Percentiles rank a stretch among this genome's conserved stretches.
Conservation (phyloP, 2,113 vertebrate genomes). For the Suricata suricatta region DNA sequence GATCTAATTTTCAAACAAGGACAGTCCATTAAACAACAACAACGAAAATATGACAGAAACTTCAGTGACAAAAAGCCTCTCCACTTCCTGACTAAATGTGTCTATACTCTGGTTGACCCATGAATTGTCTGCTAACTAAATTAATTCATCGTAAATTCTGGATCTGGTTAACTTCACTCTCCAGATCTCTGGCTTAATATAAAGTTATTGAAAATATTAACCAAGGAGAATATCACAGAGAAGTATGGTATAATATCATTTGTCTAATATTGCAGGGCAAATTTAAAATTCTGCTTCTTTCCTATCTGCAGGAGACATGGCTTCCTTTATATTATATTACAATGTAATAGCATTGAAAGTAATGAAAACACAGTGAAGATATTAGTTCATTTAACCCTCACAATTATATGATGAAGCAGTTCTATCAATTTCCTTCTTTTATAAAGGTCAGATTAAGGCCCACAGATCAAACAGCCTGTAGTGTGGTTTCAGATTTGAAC, state of each 20-base stretch:
- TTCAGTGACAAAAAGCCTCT: not conserved
- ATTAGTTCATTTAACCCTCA: not conserved
- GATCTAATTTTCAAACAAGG: constrained; percentile 46
- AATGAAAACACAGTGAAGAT: not conserved
- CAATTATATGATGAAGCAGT: not conserved
- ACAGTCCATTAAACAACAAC: not conserved
- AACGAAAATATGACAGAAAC: constrained; percentile 26
- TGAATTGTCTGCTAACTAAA: constrained; percentile 65
- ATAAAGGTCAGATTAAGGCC: not conserved
- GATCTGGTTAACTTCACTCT: constrained; percentile 76
- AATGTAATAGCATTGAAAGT: not conserved
- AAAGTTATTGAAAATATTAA: constrained; percentile 80
- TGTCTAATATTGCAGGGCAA: constrained; percentile 17
- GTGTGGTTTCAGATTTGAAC: not conserved
- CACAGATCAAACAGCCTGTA: not conserved
- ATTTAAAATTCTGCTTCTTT: not conserved
- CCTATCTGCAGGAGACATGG: not conserved
- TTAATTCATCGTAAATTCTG: constrained; percentile 78
- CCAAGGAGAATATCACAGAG: constrained; percentile 65
- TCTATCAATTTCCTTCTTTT: not conserved
- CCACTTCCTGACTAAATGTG: not conserved
- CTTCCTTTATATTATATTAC: too few relatives aligned
- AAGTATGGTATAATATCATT: constrained; percentile 39
- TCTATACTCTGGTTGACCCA: constrained; percentile 61
- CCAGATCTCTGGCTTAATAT: constrained; percentile 71